Base-by-base conservation (phyloP, 2,797 vertebrate genomes). In the Diglossa cyanea region DNA sequence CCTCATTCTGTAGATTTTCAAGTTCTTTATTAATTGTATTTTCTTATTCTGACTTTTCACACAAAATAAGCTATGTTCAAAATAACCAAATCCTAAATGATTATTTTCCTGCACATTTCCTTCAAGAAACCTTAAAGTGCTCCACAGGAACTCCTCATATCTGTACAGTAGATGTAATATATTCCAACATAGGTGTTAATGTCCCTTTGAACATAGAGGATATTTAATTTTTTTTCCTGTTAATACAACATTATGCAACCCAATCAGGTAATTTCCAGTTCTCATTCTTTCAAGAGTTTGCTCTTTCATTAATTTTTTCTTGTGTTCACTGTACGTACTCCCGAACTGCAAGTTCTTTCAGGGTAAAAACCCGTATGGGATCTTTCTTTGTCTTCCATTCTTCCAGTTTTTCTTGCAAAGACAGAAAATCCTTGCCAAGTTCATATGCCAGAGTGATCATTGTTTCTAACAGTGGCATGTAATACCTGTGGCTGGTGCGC, bases 271-370 rank as follows among this genome's bases (percentile, higher is more conserved):
- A 72, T 61, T 88, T 80, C 31, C 30, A 74, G 30, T 33, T 86
- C 39, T 65, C 57, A 45, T 6, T 61, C 63, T 42, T 79, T 35
- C 19, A 83, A 37, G 53, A 61, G 28, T 92, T 90, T 81, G 31
- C 26, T 65, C 28, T 75, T 57, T 15, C 75, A 35, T 44, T 30
- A 44, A 62, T 4, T 24, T 13, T 4, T 78, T 4, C 55, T 23
- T 31, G 4, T 45, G 37, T 25, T 98, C 94, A 97, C 30, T 92
- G 72, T 37, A 98, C 21, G 5, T 99, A 99, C 40, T 99, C 98
- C 3, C 97, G 98, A 45, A 99, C 98, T 3, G 98, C 98, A 18
- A 99, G 93, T 88, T 99, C 99, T 95, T 99, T 99, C 50, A 99
- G 97, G 5, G 98, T 98, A 71, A 92, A 62, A 50, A 93, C 95